These are phyloP conservation scores for Coreius guichenoti DNA, from an alignment of 2,797 vertebrate genomes.

Conservation along the genomic window DNA sequence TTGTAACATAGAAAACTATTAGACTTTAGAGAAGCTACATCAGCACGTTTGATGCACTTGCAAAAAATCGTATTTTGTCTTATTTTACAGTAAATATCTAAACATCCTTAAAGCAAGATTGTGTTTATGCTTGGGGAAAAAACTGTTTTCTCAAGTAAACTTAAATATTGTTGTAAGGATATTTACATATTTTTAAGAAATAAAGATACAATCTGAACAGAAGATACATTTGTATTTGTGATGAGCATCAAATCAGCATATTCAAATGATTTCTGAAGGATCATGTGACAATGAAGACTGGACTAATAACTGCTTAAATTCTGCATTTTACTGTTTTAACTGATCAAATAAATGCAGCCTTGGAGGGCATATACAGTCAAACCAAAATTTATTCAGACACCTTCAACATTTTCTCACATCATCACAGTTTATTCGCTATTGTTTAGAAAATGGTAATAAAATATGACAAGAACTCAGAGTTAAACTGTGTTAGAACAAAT, in stretches of 20 bases:
- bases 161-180: not conserved
- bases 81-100: not conserved
- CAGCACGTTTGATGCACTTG: not conserved
- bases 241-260: not conserved
- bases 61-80: not conserved
- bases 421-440: too few relatives aligned
- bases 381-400: too few relatives aligned
- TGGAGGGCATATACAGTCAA: too few relatives aligned
- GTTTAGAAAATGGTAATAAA: too few relatives aligned
- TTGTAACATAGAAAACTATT: slow-evolving; percentile 12
- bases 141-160: not conserved
- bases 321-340: too few relatives aligned
- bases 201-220: not conserved
- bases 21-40: slow-evolving; percentile 12
- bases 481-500: too few relatives aligned
- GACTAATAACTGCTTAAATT: not conserved
- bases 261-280: not conserved
- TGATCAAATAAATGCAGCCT: too few relatives aligned
- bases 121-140: not conserved
- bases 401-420: too few relatives aligned
- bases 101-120: not conserved
- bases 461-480: too few relatives aligned
- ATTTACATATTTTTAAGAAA: not conserved
- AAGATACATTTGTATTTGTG: not conserved
- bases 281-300: not conserved